Percentiles rank a stretch among this genome's conserved stretches.
Conservation (phyloP, 2,113 vertebrate genomes). For the Cyphomyrus discorhynchus region DNA sequence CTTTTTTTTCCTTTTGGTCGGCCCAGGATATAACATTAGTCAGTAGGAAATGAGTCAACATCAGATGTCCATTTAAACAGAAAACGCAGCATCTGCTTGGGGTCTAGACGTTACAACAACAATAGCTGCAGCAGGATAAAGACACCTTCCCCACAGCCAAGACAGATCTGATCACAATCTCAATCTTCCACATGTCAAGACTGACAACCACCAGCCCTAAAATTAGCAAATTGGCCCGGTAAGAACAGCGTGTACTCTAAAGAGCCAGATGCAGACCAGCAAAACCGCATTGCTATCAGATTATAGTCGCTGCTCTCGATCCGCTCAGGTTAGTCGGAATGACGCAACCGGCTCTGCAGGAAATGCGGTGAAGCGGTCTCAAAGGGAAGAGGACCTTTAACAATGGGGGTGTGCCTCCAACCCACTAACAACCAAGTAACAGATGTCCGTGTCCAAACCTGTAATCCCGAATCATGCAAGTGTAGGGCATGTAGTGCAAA, state of each 20-base stretch:
- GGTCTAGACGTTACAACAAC: slow-evolving; percentile 4
- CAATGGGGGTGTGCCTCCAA: neutral
- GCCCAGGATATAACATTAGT: neutral
- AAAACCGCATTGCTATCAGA: neutral
- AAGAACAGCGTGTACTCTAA: neutral
- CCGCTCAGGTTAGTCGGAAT: neutral
- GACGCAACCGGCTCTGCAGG: neutral
- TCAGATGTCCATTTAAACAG: slow-evolving; percentile 15
- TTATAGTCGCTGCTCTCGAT: neutral
- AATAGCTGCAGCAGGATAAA: slow-evolving; percentile 15
- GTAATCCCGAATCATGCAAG: neutral
- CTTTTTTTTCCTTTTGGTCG: neutral
- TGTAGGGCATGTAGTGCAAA: neutral
- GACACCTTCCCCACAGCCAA: neutral
- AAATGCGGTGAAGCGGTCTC: neutral
- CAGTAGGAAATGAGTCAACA: slow-evolving; percentile 44
- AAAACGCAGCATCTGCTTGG: slow-evolving; percentile 5
- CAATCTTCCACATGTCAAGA: neutral
- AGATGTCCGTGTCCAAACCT: neutral
- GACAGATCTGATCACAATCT: neutral
- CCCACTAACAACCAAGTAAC: neutral
- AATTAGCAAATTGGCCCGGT: neutral
- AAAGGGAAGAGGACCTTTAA: neutral
- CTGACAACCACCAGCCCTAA: neutral
- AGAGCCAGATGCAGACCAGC: neutral